Evolutionary conservation across 2,888 invertebrate species (phyloP).

Genomic region (Actias luna): DNA sequence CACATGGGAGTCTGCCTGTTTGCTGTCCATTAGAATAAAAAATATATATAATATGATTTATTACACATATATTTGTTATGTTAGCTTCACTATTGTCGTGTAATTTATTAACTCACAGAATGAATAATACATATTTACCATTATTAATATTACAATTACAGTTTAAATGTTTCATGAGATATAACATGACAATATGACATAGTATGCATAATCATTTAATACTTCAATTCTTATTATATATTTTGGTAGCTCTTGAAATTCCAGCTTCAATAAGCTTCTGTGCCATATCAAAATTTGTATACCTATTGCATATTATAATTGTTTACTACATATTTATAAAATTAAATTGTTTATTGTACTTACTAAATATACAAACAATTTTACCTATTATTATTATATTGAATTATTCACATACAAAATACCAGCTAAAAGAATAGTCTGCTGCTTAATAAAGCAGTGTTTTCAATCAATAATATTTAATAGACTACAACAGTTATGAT

Average conservation of each 20-base stretch:
- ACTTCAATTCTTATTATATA: not conserved
- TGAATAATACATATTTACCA: not conserved
- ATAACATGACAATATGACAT: too few species aligned
- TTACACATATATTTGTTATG: not conserved
- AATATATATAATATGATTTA: not conserved
- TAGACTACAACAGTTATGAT: not conserved
- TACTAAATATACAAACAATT: not conserved
- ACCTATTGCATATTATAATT: not conserved
- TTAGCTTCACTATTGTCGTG: not conserved
- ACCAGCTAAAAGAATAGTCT: not conserved
- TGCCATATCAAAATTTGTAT: not conserved
- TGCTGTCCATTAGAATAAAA: too few species aligned
- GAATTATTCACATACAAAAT: not conserved
- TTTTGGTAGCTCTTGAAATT: not conserved
- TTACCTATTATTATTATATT: not conserved
- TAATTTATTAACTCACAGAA: not conserved
- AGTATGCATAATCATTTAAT: too few species aligned
- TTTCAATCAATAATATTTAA: not conserved
- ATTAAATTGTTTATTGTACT: not conserved
- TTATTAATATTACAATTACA: not conserved
- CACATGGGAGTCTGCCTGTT: too few species aligned
- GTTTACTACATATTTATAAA: not conserved
- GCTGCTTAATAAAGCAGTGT: not conserved
- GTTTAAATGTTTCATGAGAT: not conserved
- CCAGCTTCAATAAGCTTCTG: not conserved